Evolutionary conservation across 2,888 invertebrate species (phyloP).

Genomic region (Sclerodermus sp.): DNA sequence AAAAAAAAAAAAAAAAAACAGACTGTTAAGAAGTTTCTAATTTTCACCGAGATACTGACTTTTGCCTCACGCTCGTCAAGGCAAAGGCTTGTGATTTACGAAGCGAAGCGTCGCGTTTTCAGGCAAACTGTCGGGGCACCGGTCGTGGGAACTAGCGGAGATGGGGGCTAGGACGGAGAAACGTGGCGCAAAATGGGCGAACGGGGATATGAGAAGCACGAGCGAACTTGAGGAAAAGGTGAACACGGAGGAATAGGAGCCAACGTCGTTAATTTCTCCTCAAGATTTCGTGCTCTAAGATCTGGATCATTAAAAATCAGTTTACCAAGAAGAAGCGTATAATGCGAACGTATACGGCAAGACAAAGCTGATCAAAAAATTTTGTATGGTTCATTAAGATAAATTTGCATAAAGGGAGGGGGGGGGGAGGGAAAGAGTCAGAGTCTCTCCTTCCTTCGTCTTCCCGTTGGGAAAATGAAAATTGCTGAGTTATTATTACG

Average conservation of each 20-base stretch:
- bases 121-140: conserved; percentile 13
- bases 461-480: conserved; percentile 30
- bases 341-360: no score
- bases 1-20: not conserved
- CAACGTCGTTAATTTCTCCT: no score
- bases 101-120: conserved; percentile 25
- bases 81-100: conserved; percentile 27
- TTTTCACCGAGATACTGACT: conserved; percentile 23
- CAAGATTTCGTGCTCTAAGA: no score
- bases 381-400: no score
- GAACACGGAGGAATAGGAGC: conserved; percentile 19
- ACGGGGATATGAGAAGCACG: conserved; percentile 18
- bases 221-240: conserved; percentile 15
- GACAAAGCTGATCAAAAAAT: no score
- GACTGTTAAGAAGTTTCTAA: no score
- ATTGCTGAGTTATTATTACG: conserved; percentile 30
- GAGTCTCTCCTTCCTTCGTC: not conserved
- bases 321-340: no score
- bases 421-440: conserved; percentile 18
- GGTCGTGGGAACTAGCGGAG: conserved; percentile 34
- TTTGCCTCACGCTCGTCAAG: conserved; percentile 24
- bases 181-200: not conserved
- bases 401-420: not conserved
- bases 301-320: no score
- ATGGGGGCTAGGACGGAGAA: not conserved